Percentiles rank a stretch among this genome's conserved stretches.
Evolutionary conservation across 2,797 vertebrate genomes (phyloP).

Genomic region (Telmatherina bonti): DNA sequence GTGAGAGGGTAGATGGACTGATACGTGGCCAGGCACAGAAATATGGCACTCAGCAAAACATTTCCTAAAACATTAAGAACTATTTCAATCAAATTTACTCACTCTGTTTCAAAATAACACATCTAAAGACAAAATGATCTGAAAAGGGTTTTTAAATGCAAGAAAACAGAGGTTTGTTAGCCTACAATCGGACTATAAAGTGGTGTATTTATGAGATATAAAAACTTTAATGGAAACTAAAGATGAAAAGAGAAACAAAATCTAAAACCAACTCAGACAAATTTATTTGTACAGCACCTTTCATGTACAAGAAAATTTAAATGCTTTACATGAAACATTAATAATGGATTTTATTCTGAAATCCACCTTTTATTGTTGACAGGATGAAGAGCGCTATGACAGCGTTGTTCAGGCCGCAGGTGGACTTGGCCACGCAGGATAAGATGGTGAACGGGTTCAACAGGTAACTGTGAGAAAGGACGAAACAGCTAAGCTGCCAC

Average conservation of each 20-base stretch:
- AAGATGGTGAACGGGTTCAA: constrained; percentile 96
- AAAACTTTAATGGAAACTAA: background rate
- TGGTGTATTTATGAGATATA: background rate
- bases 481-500: background rate
- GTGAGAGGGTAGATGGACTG: constrained; percentile 96
- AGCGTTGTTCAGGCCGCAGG: constrained; percentile 94
- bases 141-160: background rate
- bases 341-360: fast-evolving
- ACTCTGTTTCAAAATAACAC: background rate
- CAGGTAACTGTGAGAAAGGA: constrained; percentile 85
- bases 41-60: constrained; percentile 92
- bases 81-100: background rate
- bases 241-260: background rate
- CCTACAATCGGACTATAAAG: background rate
- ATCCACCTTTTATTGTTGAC: constrained; percentile 91
- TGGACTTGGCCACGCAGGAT: constrained; percentile 97
- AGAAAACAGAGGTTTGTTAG: background rate
- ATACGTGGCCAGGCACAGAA: constrained; percentile 94
- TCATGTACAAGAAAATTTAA: too few species aligned
- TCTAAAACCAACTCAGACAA: too few species aligned
- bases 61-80: constrained; percentile 84
- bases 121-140: background rate
- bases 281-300: too few species aligned
- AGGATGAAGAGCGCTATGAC: constrained; percentile 93
- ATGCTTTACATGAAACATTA: too few species aligned